phyloP scores from a whole-genome alignment of 2,888 invertebrate genomes.

The Trichogramma evanescens region DNA sequence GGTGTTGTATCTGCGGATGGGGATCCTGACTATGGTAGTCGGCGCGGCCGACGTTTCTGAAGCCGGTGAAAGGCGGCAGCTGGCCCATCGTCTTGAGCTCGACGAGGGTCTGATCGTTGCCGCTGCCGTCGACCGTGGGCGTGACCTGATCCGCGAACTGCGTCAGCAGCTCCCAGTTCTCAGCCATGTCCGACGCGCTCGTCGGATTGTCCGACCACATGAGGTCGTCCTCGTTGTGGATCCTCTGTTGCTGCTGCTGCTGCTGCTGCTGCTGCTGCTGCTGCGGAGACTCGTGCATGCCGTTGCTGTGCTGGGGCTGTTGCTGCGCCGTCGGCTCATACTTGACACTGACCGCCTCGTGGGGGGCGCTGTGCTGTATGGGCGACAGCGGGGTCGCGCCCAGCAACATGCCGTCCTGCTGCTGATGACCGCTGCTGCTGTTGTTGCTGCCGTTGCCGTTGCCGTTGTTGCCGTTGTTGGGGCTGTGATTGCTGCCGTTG shows the following conservation, averaged over 20 bases:
- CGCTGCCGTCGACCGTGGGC: constrained; percentile 49
- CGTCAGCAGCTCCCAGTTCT: too few species aligned
- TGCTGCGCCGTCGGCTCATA: constrained; percentile 56
- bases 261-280: constrained; percentile 50
- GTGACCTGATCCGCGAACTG: too few species aligned
- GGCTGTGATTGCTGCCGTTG: constrained; percentile 20
- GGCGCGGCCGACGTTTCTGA: constrained; percentile 73
- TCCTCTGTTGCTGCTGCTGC: constrained; percentile 43
- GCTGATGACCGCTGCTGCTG: constrained; percentile 32
- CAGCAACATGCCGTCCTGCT: constrained; percentile 40
- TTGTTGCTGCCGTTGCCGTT: constrained; percentile 1
- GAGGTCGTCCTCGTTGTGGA: constrained; percentile 29
- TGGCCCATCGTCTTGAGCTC: constrained; percentile 62
- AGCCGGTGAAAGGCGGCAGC: constrained; percentile 78
- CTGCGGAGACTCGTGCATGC: constrained; percentile 36
- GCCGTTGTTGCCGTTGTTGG: not conserved
- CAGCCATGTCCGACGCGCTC: too few species aligned
- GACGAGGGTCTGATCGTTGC: constrained; percentile 62
- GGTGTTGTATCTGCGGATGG: constrained; percentile 79
- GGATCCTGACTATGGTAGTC: constrained; percentile 56
- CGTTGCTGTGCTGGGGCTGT: constrained; percentile 56
- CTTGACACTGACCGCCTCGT: constrained; percentile 44
- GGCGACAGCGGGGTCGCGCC: constrained; percentile 43
- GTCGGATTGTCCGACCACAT: too few species aligned
- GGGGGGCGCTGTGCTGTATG: constrained; percentile 35